These are phyloP conservation scores for Synaphobranchus kaupii DNA, from an alignment of 2,797 vertebrate genomes.

Conservation along the genomic window DNA sequence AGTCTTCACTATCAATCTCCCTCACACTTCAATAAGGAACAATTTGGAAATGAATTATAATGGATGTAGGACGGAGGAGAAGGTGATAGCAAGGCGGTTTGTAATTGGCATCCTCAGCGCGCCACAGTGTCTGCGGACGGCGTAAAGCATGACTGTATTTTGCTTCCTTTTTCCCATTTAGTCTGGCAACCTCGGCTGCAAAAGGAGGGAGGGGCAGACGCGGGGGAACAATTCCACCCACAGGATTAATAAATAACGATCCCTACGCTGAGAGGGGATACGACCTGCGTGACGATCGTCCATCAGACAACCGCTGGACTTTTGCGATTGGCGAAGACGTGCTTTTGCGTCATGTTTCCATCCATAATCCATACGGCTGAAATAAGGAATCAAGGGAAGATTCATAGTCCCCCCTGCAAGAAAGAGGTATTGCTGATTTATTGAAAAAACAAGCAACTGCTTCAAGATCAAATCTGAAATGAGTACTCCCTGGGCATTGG, in stretches of 20 bases:
- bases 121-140: background rate
- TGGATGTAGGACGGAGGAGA: background rate
- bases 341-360: background rate
- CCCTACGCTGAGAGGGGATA: background rate
- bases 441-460: conserved; percentile 13
- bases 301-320: background rate
- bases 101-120: background rate
- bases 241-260: conserved; percentile 12
- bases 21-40: background rate
- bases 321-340: background rate
- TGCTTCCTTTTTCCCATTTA: background rate
- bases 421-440: background rate
- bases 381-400: background rate
- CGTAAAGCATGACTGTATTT: background rate
- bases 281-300: background rate
- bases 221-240: background rate
- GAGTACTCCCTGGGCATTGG: background rate
- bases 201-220: background rate
- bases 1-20: background rate
- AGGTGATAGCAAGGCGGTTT: background rate
- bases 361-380: background rate
- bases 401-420: background rate
- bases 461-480: conserved; percentile 9
- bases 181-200: background rate
- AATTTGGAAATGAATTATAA: background rate